Base-by-base conservation (phyloP, 92 coral and sea anemone species). In the Porites divaricata region DNA sequence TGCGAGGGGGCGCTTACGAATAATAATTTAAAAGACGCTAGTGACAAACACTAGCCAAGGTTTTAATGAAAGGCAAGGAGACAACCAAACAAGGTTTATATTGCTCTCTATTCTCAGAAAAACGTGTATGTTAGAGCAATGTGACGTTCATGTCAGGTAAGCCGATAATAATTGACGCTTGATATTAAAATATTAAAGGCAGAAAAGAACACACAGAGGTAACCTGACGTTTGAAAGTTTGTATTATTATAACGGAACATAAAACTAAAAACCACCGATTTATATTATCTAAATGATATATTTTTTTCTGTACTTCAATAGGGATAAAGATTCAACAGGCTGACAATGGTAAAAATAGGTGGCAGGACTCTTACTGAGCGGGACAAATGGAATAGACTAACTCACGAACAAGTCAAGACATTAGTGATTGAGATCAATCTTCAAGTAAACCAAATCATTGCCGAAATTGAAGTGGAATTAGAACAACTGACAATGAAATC, bases 331-430 rank as follows among this genome's bases (percentile, higher is more conserved):
- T 3, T 3, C 10, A 52, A 35, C 10, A 17, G 23, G 12, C 13
- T 26, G 16, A 23, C 53, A 26, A 79, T 79, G 84, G 84, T 67
- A 49, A 79, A 79, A 67, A 67, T 79, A 54, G 66, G 75, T 23
- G 75, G 35, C 0, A 6, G 6, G 57, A 24, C 75, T 21, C 22
- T 45, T 7, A 79, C 66, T 25, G 84, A 79, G 45, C 45, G 45
- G 54, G 51, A 51, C 25, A 68, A 52, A 53, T 79, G 84, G 75
- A 24, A 52, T 26, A 25, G 19, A 6, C 84, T 79, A 11, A 68
- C 75, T 17, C 23, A 52, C 26, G 75, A 67, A 61, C 74, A 79
- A 71, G 65, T 68, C 52, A 79, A 52, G n/a, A 17, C 66, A 16
- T 35, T 67, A 19, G 52, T 67, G 8, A 53, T 53, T 14, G 75